phyloP scores from a whole-genome alignment of 1,140 invertebrate genomes.

The Pseudobourletiella spinata region DNA sequence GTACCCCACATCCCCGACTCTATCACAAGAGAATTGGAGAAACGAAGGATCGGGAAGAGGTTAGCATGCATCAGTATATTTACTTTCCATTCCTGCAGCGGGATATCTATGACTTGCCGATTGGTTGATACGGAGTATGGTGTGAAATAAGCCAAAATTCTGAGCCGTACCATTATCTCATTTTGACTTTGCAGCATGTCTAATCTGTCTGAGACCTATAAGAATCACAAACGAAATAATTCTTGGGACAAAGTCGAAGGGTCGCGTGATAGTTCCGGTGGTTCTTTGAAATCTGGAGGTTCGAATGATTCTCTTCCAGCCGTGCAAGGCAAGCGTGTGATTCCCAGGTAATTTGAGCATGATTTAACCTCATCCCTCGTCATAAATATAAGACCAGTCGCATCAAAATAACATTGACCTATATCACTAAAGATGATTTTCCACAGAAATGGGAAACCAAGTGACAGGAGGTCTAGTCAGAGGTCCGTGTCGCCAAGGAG shows the following conservation, averaged over 20 bases:
- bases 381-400: background rate
- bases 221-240: slow-evolving; percentile 42
- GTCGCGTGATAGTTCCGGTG: slow-evolving; percentile 35
- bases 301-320: slow-evolving; percentile 36
- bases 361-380: background rate
- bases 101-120: no score
- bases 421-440: background rate
- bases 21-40: slow-evolving; percentile 51
- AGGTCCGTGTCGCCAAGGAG: slow-evolving; percentile 20
- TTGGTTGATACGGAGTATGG: no score
- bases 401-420: background rate
- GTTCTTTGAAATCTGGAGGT: slow-evolving; percentile 35
- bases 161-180: no score
- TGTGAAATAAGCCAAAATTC: no score
- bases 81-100: background rate
- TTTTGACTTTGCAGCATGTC: slow-evolving; percentile 34
- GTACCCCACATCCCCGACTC: slow-evolving; percentile 45
- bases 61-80: no score
- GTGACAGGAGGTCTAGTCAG: slow-evolving; percentile 9
- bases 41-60: slow-evolving; percentile 48
- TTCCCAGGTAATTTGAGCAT: slow-evolving; percentile 28
- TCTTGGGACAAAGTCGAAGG: slow-evolving; percentile 43
- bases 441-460: slow-evolving; percentile 13
- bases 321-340: slow-evolving; percentile 33
- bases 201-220: slow-evolving; percentile 43